Evolutionary conservation across 2,797 vertebrate genomes (phyloP).

Genomic region (Typhlichthys subterraneus): DNA sequence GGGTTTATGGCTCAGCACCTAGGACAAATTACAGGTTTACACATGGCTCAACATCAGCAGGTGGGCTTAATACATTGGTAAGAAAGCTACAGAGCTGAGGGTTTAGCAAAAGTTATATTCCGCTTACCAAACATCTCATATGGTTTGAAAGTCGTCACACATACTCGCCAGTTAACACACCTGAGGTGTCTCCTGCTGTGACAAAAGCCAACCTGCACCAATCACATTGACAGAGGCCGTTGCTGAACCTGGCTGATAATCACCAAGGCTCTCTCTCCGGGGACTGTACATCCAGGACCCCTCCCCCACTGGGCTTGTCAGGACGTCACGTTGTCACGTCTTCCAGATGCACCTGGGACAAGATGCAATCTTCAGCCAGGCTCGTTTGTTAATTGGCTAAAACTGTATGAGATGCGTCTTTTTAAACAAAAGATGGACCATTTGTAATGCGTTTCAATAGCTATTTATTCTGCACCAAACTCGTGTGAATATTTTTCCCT

Average conservation of each 20-base stretch:
- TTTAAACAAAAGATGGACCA: slow-evolving; percentile 3
- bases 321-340: slow-evolving; percentile 66
- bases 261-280: slow-evolving; percentile 57
- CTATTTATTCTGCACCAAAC: slow-evolving; percentile 74
- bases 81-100: too few species aligned
- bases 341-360: slow-evolving; percentile 26
- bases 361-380: slow-evolving; percentile 16
- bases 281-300: slow-evolving; percentile 42
- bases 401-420: slow-evolving; percentile 30
- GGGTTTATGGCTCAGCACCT: slow-evolving; percentile 26
- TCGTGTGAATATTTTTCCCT: slow-evolving; percentile 56
- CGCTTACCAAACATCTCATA: slow-evolving; percentile 30
- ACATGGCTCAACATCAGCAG: too few species aligned
- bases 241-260: slow-evolving; percentile 41
- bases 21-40: too few species aligned
- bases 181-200: slow-evolving; percentile 50
- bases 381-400: slow-evolving; percentile 23
- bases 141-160: slow-evolving; percentile 18
- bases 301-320: slow-evolving; percentile 57
- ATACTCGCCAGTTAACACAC: slow-evolving; percentile 43
- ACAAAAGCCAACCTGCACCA: slow-evolving; percentile 28
- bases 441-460: neutral
- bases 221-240: slow-evolving; percentile 43
- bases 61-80: too few species aligned
- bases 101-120: too few species aligned